Evolutionary conservation across 2,113 vertebrate genomes (phyloP).

Genomic region (Antechinus flavipes): DNA sequence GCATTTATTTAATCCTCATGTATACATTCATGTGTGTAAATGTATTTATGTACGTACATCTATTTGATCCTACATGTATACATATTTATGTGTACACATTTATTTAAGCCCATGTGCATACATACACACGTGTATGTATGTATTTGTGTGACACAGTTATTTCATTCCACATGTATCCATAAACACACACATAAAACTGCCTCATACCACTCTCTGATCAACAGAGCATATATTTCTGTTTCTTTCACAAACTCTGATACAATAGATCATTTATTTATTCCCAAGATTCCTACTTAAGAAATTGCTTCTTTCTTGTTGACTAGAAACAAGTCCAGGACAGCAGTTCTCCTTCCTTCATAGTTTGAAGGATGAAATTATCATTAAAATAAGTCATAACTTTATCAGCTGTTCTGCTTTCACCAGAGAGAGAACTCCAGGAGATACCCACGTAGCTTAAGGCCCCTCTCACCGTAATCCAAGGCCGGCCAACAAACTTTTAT

Average conservation of each 20-base stretch:
- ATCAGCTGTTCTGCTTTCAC: neutral
- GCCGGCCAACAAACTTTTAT: neutral
- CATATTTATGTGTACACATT: neutral
- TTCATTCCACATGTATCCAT: neutral
- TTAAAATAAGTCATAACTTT: neutral
- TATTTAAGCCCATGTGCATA: neutral
- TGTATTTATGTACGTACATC: neutral
- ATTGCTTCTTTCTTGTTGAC: neutral
- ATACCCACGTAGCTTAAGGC: neutral
- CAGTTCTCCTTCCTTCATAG: neutral
- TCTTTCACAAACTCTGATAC: neutral
- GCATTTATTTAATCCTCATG: neutral
- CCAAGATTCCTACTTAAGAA: neutral
- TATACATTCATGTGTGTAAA: neutral
- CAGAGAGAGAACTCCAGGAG: neutral
- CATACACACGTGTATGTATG: neutral
- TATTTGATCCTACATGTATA: neutral
- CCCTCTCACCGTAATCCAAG: neutral
- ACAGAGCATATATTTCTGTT: neutral
- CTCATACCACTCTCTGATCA: neutral
- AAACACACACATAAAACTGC: neutral
- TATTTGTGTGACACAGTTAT: neutral
- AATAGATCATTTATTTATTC: neutral
- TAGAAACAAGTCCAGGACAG: neutral
- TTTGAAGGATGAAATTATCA: neutral